A percentile compares a stretch with the other conserved stretches of the same genome.
Evolutionary conservation across 2,797 vertebrate genomes (phyloP).

Genomic region (Nothura maculosa): DNA sequence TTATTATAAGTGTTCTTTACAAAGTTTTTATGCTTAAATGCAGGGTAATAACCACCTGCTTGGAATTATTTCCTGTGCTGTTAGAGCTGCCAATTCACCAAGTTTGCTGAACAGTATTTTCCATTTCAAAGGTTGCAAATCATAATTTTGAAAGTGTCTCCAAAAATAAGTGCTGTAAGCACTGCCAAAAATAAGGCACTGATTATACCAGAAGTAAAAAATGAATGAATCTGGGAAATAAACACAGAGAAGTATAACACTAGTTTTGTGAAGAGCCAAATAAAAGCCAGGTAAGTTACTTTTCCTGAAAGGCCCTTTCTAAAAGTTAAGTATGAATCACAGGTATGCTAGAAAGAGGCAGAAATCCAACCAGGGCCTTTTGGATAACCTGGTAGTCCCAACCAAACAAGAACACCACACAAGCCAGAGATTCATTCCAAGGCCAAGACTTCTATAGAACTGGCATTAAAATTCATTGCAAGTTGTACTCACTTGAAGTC

Average conservation of each 20-base stretch:
- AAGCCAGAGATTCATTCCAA: neutral
- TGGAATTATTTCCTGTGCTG: neutral
- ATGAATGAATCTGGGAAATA: neutral
- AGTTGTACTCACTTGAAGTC: slow-evolving; percentile 76
- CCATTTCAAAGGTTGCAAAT: neutral
- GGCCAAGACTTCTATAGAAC: neutral
- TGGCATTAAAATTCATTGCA: neutral
- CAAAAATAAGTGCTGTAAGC: neutral
- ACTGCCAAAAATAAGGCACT: neutral
- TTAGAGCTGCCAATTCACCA: neutral
- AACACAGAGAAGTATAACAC: neutral
- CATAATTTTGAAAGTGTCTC: neutral
- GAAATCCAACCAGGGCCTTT: neutral
- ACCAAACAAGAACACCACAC: neutral
- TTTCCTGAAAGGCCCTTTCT: neutral
- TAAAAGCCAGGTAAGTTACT: neutral
- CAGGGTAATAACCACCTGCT: neutral
- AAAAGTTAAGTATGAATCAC: neutral
- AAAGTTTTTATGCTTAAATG: neutral
- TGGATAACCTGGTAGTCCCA: neutral
- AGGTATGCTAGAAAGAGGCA: neutral
- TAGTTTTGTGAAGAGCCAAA: neutral
- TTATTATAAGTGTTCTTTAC: neutral
- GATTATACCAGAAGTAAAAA: neutral
- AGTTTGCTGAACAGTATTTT: neutral